phyloP scores from a whole-genome alignment of 2,113 vertebrate genomes.

The Alces alces region DNA sequence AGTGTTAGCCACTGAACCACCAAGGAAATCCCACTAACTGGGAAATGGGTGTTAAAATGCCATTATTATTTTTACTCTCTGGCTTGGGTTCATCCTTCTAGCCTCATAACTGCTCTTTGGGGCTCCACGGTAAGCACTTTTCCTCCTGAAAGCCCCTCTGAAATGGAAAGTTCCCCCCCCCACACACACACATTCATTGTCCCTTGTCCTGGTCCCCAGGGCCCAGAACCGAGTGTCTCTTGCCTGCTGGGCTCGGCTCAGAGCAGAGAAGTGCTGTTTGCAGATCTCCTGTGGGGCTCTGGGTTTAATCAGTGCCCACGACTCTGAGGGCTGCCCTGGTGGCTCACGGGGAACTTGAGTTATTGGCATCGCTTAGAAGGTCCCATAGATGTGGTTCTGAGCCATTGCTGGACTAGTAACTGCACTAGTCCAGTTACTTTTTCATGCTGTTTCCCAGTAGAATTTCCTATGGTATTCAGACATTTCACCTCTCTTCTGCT shows the following conservation, averaged over 20 bases:
- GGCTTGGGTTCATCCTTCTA: background rate
- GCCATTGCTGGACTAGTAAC: background rate
- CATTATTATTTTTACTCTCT: no score
- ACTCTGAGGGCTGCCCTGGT: background rate
- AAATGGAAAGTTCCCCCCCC: background rate
- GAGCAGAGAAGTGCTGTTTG: background rate
- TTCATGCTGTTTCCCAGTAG: background rate
- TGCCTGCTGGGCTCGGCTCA: background rate
- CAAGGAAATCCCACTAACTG: background rate
- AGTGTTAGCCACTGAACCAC: background rate
- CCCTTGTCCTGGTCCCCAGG: background rate
- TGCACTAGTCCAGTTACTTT: background rate
- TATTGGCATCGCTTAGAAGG: rapidly evolving
- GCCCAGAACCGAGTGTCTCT: background rate
- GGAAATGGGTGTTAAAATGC: background rate
- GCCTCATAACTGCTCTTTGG: background rate
- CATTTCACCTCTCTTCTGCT: background rate
- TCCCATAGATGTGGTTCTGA: rapidly evolving
- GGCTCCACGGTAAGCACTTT: background rate
- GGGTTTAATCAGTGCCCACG: background rate
- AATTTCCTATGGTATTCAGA: rapidly evolving
- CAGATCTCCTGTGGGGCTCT: background rate
- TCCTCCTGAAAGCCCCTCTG: background rate
- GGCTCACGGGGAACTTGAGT: rapidly evolving
- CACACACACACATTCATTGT: background rate